A percentile compares a stretch with the other conserved stretches of the same genome.
phyloP scores from a whole-genome alignment of 2,888 invertebrate species.

The Melanostoma mellinum region DNA sequence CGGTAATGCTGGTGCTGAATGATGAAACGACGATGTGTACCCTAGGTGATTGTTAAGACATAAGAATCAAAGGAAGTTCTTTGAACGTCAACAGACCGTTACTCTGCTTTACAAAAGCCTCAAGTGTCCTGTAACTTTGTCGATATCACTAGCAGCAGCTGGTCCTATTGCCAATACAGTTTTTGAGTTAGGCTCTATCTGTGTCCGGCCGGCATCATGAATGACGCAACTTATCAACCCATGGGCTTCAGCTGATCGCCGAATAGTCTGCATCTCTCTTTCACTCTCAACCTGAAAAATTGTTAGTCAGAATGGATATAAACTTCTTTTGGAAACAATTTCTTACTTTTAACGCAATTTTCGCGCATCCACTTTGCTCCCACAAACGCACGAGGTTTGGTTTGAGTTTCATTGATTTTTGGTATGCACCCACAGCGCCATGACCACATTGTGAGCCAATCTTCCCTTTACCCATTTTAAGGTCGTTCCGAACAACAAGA shows the following conservation, averaged over 20 bases:
- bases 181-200: constrained; percentile 92
- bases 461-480: constrained; percentile 98
- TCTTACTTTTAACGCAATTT: constrained; percentile 90
- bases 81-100: neutral
- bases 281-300: constrained; percentile 86
- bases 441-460: constrained; percentile 97
- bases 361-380: constrained; percentile 90
- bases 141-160: constrained; percentile 89
- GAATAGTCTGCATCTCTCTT: constrained; percentile 87
- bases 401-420: constrained; percentile 85
- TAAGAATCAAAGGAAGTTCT: constrained; percentile 17
- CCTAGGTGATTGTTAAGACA: constrained; percentile 8
- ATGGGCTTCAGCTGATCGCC: constrained; percentile 86
- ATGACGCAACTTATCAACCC: constrained; percentile 90
- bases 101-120: constrained; percentile 87
- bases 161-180: constrained; percentile 98
- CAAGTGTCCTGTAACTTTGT: constrained; percentile 93
- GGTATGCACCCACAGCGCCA: constrained; percentile 94
- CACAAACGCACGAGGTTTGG: constrained; percentile 84
- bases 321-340: neutral
- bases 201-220: constrained; percentile 96
- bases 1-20: constrained; percentile 22
- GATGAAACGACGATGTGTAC: constrained; percentile 12
- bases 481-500: constrained; percentile 92
- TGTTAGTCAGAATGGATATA: neutral